Base-by-base conservation (phyloP, 1,140 invertebrate genomes). In the Aleiodes sp. region DNA sequence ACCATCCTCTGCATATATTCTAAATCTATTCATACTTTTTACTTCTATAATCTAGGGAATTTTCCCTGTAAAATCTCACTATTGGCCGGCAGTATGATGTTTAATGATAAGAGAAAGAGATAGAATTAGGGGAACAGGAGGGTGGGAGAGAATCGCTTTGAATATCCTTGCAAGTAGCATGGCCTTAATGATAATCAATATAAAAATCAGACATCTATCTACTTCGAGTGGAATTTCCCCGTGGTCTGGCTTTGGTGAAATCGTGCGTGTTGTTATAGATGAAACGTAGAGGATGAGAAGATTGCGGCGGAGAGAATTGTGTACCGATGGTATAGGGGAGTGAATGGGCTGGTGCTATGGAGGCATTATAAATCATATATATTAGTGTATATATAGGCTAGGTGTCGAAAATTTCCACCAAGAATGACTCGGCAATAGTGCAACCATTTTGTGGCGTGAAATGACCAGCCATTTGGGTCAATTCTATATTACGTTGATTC, bases 231-330 rank as follows among this genome's bases (percentile, higher is more conserved):
- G 28, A 59, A 59, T 29, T 59, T 59, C 28, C 56, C 29, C 26
- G 56, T 59, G 56, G 56, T 59, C 29, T 59, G 29, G 28, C 56
- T 59, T 59, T 59, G 56, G 56, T 59, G n/a, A 59, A 59, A 59
- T 59, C 56, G 56, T 59, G 28, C 29, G 28, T 59, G 29, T 31
- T 10, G n/a, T 10, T 31, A 31, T 29, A 26, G 9, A 7, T 28
- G 24, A 31, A n/a, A 26, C 12, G 12, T 2, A 12, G 9, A 43
- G 31, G 4, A 10, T 10, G 4, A 35, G 10, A 35, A 10, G 31
- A 10, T 10, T 35, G 10, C 4, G 10, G 31, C 31, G 31, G 21
- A 26, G 46, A 21, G 46, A 10, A 1, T 4, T n/a, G 41, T n/a
- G 14, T 46, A 16, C 19, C 14, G 41, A 46, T 46, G 41, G n/a